These are phyloP conservation scores for Cataglyphis cursor DNA, from an alignment of 2,888 invertebrate species.

Conservation along the genomic window DNA sequence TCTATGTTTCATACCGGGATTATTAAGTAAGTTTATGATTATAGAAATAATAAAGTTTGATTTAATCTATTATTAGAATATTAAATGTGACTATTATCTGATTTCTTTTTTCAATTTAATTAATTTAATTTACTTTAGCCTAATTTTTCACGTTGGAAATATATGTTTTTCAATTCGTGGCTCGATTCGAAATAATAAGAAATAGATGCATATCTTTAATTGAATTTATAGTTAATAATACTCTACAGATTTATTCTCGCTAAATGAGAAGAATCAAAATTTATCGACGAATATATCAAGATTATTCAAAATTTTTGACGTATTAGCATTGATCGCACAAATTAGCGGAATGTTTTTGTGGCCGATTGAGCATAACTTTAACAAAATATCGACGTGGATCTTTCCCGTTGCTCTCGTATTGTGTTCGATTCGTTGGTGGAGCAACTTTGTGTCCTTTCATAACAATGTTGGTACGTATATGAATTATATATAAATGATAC, in stretches of 20 bases:
- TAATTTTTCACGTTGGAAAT: not conserved
- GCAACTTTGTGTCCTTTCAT: constrained; percentile 90
- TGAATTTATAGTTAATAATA: not conserved
- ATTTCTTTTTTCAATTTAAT: not conserved
- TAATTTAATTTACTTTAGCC: not conserved
- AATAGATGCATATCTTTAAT: not conserved
- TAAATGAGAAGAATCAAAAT: constrained; percentile 3
- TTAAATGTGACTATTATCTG: not conserved
- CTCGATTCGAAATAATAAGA: not conserved
- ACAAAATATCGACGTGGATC: constrained; percentile 87
- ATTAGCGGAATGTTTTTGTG: constrained; percentile 90
- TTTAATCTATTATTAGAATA: not conserved
- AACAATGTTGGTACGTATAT: constrained; percentile 79
- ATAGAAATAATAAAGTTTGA: constrained; percentile 6
- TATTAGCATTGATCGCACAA: constrained; percentile 90
- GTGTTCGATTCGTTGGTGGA: constrained; percentile 94
- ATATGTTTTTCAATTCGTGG: not conserved
- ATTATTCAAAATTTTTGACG: constrained; percentile 86
- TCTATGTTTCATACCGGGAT: constrained; percentile 93
- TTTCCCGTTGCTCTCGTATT: constrained; percentile 90
- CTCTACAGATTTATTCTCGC: constrained; percentile 58
- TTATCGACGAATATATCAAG: not conserved
- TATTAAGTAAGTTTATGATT: constrained; percentile 89
- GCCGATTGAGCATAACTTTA: constrained; percentile 88
- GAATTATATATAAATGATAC: constrained; percentile 3